Evolutionary conservation across 2,888 invertebrate species (phyloP).

Genomic region (Xestia sexstrigata): DNA sequence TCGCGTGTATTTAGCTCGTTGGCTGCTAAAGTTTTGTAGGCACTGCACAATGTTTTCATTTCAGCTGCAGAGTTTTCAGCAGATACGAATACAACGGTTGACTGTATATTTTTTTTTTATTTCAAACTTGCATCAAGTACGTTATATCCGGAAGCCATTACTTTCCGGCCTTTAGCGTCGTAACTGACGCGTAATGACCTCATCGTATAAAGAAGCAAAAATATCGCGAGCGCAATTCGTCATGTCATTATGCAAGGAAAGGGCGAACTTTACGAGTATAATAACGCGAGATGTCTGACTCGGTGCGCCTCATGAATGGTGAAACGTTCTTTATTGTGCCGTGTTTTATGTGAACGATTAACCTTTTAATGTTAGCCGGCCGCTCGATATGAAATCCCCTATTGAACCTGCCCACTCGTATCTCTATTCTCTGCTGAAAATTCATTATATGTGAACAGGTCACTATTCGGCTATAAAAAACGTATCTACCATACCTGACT

Average conservation of each 20-base stretch:
- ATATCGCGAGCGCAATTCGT: slow-evolving; percentile 90
- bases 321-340: slow-evolving; percentile 88
- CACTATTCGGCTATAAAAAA: slow-evolving; percentile 45
- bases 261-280: slow-evolving; percentile 90
- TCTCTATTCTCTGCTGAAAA: slow-evolving; percentile 54
- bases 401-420: slow-evolving; percentile 64
- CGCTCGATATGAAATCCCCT: slow-evolving; percentile 79
- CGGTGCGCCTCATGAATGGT: slow-evolving; percentile 86
- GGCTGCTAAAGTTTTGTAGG: slow-evolving; percentile 73
- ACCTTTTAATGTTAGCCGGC: slow-evolving; percentile 88
- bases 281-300: slow-evolving; percentile 90
- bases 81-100: slow-evolving; percentile 31
- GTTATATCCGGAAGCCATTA: slow-evolving; percentile 73
- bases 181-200: slow-evolving; percentile 86
- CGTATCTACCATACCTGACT: not conserved
- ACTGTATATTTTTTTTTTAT: slow-evolving; percentile 13
- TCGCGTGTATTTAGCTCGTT: slow-evolving; percentile 73
- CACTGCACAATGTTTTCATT: slow-evolving; percentile 71
- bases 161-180: slow-evolving; percentile 74
- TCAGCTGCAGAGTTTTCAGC: slow-evolving; percentile 67
- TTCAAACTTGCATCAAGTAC: slow-evolving; percentile 61
- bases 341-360: slow-evolving; percentile 90
- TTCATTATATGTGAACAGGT: slow-evolving; percentile 38
- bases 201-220: slow-evolving; percentile 88
- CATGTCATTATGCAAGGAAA: slow-evolving; percentile 91